Percentiles rank a stretch among this genome's conserved stretches.
Conservation (phyloP, 2,888 invertebrate species). For the Suillia variegata region DNA sequence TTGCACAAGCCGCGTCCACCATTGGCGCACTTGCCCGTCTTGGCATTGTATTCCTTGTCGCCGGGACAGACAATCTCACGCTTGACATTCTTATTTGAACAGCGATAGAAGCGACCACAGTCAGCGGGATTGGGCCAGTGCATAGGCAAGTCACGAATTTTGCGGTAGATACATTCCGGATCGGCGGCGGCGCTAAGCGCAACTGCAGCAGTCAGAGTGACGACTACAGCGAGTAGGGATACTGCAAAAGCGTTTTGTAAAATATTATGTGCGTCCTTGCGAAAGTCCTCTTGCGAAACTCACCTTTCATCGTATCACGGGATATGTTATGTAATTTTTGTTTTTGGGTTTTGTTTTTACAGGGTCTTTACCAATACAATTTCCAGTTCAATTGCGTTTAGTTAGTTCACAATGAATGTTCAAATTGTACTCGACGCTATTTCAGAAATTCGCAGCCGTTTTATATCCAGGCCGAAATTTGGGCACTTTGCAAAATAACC, state of each 20-base stretch:
- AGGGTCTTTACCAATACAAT: not conserved
- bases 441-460: slow-evolving; percentile 32
- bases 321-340: not conserved
- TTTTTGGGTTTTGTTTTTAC: no score
- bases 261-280: not conserved
- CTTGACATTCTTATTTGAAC: slow-evolving; percentile 40
- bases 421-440: slow-evolving; percentile 38
- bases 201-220: slow-evolving; percentile 37
- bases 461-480: slow-evolving; percentile 31
- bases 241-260: slow-evolving; percentile 27
- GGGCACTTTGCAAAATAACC: not conserved
- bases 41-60: slow-evolving; percentile 45
- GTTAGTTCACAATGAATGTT: slow-evolving; percentile 36
- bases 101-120: slow-evolving; percentile 49
- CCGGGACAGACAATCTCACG: slow-evolving; percentile 41
- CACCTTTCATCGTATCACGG: slow-evolving; percentile 39
- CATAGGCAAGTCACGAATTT: slow-evolving; percentile 35
- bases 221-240: slow-evolving; percentile 46
- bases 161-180: slow-evolving; percentile 49
- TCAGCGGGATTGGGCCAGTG: slow-evolving; percentile 49
- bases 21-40: slow-evolving; percentile 41
- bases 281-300: slow-evolving; percentile 2
- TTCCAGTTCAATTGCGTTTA: not conserved
- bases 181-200: slow-evolving; percentile 43
- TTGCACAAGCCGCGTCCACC: slow-evolving; percentile 40